phyloP scores from a whole-genome alignment of 1,140 invertebrate species.

The Aporrectodea caliginosa region DNA sequence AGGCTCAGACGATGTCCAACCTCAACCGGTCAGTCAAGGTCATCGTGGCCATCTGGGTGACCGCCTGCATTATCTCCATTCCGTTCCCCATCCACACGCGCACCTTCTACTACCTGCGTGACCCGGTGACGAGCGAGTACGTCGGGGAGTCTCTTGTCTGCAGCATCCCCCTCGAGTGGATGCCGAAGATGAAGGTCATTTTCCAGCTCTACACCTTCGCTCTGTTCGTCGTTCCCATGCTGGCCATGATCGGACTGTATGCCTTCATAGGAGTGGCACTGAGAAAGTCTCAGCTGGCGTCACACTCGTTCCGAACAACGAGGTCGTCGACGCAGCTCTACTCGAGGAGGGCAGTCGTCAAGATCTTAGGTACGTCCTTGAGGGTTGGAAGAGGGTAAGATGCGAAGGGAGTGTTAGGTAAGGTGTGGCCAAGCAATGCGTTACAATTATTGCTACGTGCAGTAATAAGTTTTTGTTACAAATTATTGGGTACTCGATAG shows the following conservation, averaged over 20 bases:
- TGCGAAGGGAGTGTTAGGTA: too few relatives aligned
- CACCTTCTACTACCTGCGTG: slow-evolving; percentile 40
- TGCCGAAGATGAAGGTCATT: slow-evolving; percentile 42
- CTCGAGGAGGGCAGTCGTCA: not conserved
- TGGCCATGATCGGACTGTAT: slow-evolving; percentile 53
- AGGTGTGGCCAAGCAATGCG: too few relatives aligned
- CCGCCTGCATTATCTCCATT: slow-evolving; percentile 72
- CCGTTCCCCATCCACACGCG: slow-evolving; percentile 59
- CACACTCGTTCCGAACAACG: not conserved
- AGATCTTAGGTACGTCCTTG: not conserved
- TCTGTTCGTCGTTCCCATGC: slow-evolving; percentile 57
- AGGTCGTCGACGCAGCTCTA: not conserved
- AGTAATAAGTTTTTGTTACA: too few relatives aligned
- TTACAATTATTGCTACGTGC: too few relatives aligned
- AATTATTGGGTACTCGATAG: too few relatives aligned
- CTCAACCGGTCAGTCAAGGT: slow-evolving; percentile 73
- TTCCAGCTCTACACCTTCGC: slow-evolving; percentile 54
- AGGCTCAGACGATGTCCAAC: slow-evolving; percentile 77
- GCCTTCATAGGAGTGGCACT: slow-evolving; percentile 53
- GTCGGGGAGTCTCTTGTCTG: slow-evolving; percentile 35
- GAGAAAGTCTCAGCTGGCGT: slow-evolving; percentile 26
- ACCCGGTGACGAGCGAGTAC: slow-evolving; percentile 42
- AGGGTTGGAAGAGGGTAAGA: too few relatives aligned
- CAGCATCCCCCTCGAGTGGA: slow-evolving; percentile 46
- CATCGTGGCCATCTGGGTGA: slow-evolving; percentile 73